Evolutionary conservation across 2,113 vertebrate species (phyloP).

Genomic region (Dasyprocta punctata): DNA sequence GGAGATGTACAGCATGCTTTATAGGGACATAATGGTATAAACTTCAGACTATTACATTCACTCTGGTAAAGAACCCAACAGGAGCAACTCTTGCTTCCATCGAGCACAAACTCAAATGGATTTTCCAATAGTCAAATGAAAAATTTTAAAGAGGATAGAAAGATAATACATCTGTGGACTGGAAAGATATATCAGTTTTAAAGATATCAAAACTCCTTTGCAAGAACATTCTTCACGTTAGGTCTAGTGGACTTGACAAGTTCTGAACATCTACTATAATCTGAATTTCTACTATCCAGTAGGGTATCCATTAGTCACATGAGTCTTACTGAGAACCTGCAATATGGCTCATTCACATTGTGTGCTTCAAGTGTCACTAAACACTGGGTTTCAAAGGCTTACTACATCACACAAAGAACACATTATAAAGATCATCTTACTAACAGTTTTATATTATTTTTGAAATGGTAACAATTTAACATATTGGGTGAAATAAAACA

Average conservation of each 20-base stretch:
- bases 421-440: neutral
- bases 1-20: conserved; percentile 80
- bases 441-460: neutral
- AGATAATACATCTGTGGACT: neutral
- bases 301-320: neutral
- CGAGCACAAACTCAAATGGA: neutral
- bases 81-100: conserved; percentile 70
- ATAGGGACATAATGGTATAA: conserved; percentile 71
- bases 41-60: conserved; percentile 69
- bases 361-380: neutral
- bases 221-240: neutral
- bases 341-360: neutral
- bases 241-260: neutral
- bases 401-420: neutral
- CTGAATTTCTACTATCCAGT: neutral
- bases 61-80: conserved; percentile 35
- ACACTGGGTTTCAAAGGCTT: neutral
- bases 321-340: neutral
- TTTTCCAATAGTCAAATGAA: conserved; percentile 46
- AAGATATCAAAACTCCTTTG: neutral
- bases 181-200: neutral
- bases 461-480: neutral
- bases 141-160: neutral
- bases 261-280: neutral
- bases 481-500: neutral